A percentile compares a stretch with the other conserved stretches of the same genome.
phyloP scores from a whole-genome alignment of 2,113 vertebrate species.

The Phainopepla nitens region DNA sequence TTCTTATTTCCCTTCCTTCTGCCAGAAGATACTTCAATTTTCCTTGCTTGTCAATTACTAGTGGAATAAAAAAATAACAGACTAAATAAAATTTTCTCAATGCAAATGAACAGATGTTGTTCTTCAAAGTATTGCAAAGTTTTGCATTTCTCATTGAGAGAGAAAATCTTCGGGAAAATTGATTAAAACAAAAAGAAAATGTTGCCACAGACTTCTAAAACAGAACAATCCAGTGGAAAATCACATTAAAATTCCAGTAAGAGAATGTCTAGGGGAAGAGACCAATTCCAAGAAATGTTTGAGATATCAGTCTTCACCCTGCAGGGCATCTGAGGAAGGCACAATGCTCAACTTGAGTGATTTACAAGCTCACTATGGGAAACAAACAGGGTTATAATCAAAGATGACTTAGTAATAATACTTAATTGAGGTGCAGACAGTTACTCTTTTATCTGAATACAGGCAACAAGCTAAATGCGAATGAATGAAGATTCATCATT shows the following conservation, averaged over 20 bases:
- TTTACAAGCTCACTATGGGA: not conserved
- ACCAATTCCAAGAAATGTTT: not conserved
- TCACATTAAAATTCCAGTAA: not conserved
- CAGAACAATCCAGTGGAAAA: constrained; percentile 14
- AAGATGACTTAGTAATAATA: not conserved
- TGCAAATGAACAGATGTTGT: not conserved
- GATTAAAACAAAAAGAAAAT: not conserved
- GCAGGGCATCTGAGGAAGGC: not conserved
- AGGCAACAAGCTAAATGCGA: not conserved
- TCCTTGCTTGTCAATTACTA: not conserved
- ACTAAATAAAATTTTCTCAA: not conserved
- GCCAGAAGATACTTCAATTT: not conserved
- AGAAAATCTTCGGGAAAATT: not conserved
- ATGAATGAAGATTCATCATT: not conserved
- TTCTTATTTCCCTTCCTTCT: not conserved
- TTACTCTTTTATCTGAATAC: not conserved
- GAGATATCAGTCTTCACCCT: not conserved
- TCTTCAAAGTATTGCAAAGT: not conserved
- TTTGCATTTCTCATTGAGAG: not conserved
- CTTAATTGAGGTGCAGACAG: not conserved
- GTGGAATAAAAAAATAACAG: not conserved
- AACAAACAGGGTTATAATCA: not conserved
- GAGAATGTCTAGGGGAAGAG: not conserved
- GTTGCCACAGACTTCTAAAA: not conserved
- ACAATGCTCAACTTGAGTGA: not conserved